These are phyloP conservation scores for Pteruthius melanotis DNA, from an alignment of 2,113 vertebrate genomes.

Conservation along the genomic window DNA sequence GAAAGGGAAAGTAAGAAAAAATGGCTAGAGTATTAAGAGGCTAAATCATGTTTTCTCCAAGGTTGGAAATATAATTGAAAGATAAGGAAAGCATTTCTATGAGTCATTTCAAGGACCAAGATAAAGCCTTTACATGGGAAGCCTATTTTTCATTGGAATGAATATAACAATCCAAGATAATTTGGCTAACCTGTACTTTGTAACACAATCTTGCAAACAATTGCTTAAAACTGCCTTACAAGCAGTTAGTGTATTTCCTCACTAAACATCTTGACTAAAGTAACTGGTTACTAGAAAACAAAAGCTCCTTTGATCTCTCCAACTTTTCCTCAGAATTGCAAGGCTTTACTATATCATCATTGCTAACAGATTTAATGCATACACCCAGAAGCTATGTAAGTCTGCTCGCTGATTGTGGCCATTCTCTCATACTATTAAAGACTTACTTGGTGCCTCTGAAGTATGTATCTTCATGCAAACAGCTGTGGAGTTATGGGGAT, in stretches of 20 bases:
- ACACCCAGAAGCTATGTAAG: background rate
- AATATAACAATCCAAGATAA: background rate
- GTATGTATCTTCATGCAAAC: background rate
- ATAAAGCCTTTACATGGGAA: background rate
- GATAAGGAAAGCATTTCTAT: background rate
- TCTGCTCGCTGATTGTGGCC: accelerated
- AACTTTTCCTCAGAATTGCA: background rate
- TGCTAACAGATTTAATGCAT: background rate
- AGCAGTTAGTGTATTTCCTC: background rate
- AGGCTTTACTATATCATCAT: background rate
- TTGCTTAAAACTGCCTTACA: background rate
- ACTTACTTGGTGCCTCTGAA: background rate
- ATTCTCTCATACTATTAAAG: background rate
- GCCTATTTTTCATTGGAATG: background rate
- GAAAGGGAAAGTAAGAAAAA: background rate
- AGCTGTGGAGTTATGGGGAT: background rate
- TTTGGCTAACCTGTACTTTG: background rate
- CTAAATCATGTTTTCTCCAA: background rate
- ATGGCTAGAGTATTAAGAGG: background rate
- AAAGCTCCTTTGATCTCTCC: background rate
- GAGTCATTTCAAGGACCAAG: background rate
- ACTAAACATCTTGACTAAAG: background rate
- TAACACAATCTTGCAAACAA: background rate
- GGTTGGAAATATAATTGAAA: background rate
- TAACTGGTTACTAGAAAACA: background rate